phyloP scores from a whole-genome alignment of 2,113 vertebrate genomes.

The Serinus canaria region DNA sequence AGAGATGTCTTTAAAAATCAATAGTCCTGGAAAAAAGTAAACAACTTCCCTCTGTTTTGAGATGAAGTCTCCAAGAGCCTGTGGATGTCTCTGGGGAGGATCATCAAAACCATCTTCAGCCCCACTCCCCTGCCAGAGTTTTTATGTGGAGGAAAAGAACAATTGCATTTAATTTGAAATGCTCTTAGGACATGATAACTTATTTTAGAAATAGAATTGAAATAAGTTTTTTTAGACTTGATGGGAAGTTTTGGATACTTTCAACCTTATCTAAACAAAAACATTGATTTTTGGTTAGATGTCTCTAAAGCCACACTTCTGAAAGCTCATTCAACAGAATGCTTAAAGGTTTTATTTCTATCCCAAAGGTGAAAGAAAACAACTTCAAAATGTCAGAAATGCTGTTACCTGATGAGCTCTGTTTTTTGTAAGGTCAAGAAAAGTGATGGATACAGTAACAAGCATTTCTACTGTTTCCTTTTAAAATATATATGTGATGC shows the following conservation, averaged over 20 bases:
- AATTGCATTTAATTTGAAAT: background rate
- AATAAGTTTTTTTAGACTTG: background rate
- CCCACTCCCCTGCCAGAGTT: background rate
- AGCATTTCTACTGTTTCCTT: constrained; percentile 26
- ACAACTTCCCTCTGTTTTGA: background rate
- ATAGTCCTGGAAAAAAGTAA: background rate
- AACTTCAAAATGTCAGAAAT: constrained; percentile 55
- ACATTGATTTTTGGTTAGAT: background rate
- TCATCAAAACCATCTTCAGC: background rate
- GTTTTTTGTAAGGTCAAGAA: constrained; percentile 44
- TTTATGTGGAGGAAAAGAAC: background rate
- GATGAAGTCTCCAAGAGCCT: background rate
- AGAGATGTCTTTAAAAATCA: constrained; percentile 4
- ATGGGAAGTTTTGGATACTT: background rate
- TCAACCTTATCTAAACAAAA: background rate
- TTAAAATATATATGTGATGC: constrained; percentile 42
- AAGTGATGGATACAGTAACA: constrained; percentile 34
- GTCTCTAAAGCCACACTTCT: background rate
- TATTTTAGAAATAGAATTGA: background rate
- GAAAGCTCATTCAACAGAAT: constrained; percentile 16
- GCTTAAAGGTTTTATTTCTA: constrained; percentile 46
- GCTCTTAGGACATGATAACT: background rate
- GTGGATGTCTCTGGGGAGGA: background rate
- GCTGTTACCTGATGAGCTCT: constrained; percentile 26
- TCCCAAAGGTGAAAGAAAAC: constrained; percentile 50